phyloP scores from a whole-genome alignment of 2,113 vertebrate genomes.

The Ibidorhyncha struthersii region DNA sequence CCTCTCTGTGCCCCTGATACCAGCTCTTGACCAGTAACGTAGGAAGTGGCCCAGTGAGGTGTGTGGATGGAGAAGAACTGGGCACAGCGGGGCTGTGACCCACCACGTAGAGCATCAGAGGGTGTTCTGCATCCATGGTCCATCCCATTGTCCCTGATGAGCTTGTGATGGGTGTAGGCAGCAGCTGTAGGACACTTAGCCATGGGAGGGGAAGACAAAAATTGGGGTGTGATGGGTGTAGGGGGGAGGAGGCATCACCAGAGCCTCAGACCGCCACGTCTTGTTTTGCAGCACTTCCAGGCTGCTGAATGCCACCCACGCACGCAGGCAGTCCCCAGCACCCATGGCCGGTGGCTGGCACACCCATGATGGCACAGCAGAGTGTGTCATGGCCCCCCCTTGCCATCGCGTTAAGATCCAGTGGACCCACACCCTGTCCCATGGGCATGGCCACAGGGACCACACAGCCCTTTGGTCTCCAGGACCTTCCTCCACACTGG shows the following conservation, averaged over 20 bases:
- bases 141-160: background rate
- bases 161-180: background rate
- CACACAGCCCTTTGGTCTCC: background rate
- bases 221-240: background rate
- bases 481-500: background rate
- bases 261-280: background rate
- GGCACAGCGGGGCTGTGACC: background rate
- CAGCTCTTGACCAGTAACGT: background rate
- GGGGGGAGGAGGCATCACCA: background rate
- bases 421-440: background rate
- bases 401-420: too few relatives aligned
- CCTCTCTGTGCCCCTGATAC: background rate
- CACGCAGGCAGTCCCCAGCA: background rate
- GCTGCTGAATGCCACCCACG: background rate
- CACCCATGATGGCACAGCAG: background rate
- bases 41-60: background rate
- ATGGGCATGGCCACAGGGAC: background rate
- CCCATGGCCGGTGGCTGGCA: background rate
- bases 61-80: background rate
- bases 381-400: too few relatives aligned
- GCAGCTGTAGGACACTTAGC: background rate
- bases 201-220: background rate
- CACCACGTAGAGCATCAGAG: background rate
- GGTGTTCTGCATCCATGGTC: background rate
- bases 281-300: constrained; percentile 7